Evolutionary conservation across 2,113 vertebrate species (phyloP).

Genomic region (human (Homo sapiens)): DNA sequence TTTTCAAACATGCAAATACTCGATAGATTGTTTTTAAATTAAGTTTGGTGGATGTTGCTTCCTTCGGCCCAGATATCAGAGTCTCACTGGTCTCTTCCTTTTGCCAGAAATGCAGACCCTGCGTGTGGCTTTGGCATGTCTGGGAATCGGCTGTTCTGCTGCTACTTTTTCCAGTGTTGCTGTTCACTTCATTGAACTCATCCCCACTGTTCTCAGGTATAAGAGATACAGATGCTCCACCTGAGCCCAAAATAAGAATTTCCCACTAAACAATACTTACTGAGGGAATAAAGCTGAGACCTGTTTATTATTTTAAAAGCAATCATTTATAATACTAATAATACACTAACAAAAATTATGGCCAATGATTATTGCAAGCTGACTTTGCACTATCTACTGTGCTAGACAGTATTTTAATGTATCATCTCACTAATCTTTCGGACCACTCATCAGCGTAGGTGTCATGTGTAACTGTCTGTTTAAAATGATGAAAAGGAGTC

Average conservation of each 20-base stretch:
- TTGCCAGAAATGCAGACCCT: conserved; percentile 8
- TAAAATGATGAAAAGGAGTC: background rate
- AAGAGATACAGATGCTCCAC: background rate
- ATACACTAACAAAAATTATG: background rate
- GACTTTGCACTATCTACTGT: background rate
- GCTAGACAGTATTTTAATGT: background rate
- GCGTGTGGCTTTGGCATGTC: background rate
- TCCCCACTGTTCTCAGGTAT: conserved; percentile 26
- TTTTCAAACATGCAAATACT: background rate
- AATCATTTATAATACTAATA: background rate
- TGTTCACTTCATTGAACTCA: background rate
- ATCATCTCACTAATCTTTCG: background rate
- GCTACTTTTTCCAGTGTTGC: rapidly evolving
- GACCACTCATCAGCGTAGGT: background rate
- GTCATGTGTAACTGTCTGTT: background rate
- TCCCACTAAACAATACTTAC: background rate
- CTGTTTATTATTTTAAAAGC: background rate
- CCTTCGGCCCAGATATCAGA: background rate
- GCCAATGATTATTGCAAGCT: background rate
- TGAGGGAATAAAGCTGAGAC: background rate
- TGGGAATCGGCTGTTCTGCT: background rate
- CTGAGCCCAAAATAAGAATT: no score
- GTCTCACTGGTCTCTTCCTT: background rate
- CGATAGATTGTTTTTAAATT: background rate
- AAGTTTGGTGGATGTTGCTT: background rate